Evolutionary conservation across 2,113 vertebrate species (phyloP).

Genomic region (Epinephelus lanceolatus): DNA sequence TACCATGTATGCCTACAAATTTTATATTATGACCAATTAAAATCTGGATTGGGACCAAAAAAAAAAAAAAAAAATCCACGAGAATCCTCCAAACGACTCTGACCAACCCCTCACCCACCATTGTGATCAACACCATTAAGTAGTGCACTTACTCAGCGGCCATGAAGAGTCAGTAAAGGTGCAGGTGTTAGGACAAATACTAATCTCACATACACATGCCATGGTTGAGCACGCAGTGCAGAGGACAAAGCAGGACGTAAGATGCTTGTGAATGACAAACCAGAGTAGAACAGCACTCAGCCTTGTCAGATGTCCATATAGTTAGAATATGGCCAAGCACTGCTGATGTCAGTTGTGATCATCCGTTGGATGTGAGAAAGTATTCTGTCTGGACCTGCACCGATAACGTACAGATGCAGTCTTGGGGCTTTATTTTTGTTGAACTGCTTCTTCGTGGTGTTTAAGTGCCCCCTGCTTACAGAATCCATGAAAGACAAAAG

Average conservation of each 20-base stretch:
- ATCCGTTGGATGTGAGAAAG: background rate
- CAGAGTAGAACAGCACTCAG: background rate
- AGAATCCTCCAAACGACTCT: background rate
- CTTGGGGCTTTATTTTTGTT: background rate
- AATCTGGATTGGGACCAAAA: background rate
- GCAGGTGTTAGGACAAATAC: background rate
- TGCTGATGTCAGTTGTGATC: background rate
- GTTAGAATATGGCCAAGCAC: background rate
- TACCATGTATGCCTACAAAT: background rate
- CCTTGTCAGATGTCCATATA: background rate
- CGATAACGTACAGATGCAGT: background rate
- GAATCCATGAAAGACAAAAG: conserved; percentile 44
- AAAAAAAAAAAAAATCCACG: too few relatives aligned
- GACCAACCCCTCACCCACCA: background rate
- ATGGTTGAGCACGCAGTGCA: background rate
- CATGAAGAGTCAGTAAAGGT: background rate
- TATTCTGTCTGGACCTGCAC: background rate
- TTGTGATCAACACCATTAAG: background rate
- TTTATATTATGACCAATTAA: background rate
- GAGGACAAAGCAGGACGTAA: conserved; percentile 1
- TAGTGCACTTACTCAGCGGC: background rate
- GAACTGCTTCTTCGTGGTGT: background rate
- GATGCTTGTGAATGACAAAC: background rate
- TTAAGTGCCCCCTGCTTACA: conserved; percentile 4
- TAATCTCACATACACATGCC: background rate